Evolutionary conservation across 2,113 vertebrate genomes (phyloP), one percentile per base, ranked within the genome.

Genomic region (Triplophysa tibetana): DNA sequence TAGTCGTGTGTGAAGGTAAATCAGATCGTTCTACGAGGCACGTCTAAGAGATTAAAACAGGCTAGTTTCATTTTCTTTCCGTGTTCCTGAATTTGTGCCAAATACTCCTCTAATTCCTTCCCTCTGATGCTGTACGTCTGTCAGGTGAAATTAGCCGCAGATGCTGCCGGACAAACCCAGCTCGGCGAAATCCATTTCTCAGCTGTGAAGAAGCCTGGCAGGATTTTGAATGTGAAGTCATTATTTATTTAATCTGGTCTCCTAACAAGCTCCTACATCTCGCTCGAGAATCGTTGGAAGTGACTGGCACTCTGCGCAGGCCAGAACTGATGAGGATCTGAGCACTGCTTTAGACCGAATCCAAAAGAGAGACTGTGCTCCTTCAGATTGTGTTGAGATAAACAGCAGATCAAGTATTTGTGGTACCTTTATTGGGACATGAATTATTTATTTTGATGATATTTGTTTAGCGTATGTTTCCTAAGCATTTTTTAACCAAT

Each of bases 211-310:
- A 86, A 85, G 86, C 86, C 87, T 89, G 87, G 89, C 88, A 6
- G 88, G 88, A 77, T 87, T 87, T 84, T 79, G 87, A 91, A 89
- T 89, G 85, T 89, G 87, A 90, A 93, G 91, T 91, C 92, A 92
- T 94, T 92, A 93, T 93, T 93, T 93, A 93, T 93, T 93, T 92
- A 93, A 93, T 94, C 91, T 91, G 87, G 88, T 91, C 87, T 86
- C 88, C 88, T 92, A 93, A 92, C 91, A 92, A 93, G 91, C 90
- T 90, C 89, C 90, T 87, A 89, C 92, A 89, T 92, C 85, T 91
- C 88, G 83, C 64, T 65, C 56, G 58, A 69, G 61, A 73, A 58
- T 75, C n/a, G 17, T 56, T 81, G 41, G 19, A 81, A 90, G 90
- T 86, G 89, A 90, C 89, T 89, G 88, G 86, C 89, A 90, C 88